A percentile compares a stretch with the other conserved stretches of the same genome.
These are phyloP conservation scores for Ips typographus DNA, from an alignment of 1,140 invertebrate genomes.

Conservation along the genomic window DNA sequence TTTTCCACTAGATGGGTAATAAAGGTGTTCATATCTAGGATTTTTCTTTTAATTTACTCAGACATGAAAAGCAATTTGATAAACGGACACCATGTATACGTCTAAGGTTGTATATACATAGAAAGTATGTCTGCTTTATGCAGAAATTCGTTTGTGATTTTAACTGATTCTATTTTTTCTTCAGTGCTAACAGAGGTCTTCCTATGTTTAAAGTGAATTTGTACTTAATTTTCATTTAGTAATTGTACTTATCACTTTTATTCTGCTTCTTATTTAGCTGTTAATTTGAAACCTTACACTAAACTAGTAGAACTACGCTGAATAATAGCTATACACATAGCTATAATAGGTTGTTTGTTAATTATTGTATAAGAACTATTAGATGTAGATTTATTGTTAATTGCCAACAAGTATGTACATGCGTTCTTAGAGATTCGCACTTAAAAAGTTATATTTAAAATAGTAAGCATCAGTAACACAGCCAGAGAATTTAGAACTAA, in stretches of 20 bases:
- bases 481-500: background rate
- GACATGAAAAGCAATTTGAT: no score
- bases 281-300: constrained; percentile 1
- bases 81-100: no score
- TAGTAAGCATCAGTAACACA: background rate
- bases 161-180: no score
- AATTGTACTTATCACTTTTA: background rate
- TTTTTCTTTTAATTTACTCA: no score
- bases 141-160: no score
- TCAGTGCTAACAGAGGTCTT: no score
- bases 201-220: no score
- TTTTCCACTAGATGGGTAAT: no score
- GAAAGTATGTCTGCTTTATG: no score
- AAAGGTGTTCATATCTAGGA: no score
- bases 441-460: background rate
- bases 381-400: constrained; percentile 40
- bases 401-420: constrained; percentile 19
- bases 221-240: no score
- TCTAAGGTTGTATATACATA: no score
- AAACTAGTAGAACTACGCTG: background rate
- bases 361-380: constrained; percentile 49
- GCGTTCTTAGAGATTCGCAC: constrained; percentile 15
- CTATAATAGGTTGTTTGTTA: constrained; percentile 48
- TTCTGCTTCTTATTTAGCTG: background rate
- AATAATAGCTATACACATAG: background rate